These are phyloP conservation scores for Rhaphigaster nebulosa DNA, from an alignment of 2,888 invertebrate species.

Conservation along the genomic window DNA sequence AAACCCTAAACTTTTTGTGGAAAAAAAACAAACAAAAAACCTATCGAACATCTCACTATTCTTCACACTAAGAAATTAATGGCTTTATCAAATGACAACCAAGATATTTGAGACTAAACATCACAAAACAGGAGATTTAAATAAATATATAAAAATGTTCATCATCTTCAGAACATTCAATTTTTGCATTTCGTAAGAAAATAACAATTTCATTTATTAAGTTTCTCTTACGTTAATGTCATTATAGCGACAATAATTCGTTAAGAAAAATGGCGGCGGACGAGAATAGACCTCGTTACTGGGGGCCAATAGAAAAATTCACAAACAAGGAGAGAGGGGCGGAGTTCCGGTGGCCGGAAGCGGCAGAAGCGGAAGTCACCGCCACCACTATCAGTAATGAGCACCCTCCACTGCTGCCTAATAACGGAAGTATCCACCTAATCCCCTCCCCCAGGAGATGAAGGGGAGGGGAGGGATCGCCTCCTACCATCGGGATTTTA, in stretches of 20 bases:
- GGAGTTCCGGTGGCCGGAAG: slow-evolving; percentile 21
- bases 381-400: slow-evolving; percentile 46
- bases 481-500: neutral
- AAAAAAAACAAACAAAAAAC: too few relatives aligned
- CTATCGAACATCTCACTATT: too few relatives aligned
- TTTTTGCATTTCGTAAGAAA: neutral
- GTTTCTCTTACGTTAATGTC: neutral
- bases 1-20: too few relatives aligned
- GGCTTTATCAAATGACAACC: neutral
- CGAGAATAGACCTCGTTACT: slow-evolving; percentile 20
- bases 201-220: neutral
- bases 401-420: slow-evolving; percentile 35
- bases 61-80: neutral
- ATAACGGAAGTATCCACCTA: slow-evolving; percentile 48
- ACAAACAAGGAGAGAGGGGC: neutral
- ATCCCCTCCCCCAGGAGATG: neutral
- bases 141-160: neutral
- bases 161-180: neutral
- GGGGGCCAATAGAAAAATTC: slow-evolving; percentile 39
- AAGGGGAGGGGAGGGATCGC: neutral
- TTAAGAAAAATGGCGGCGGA: slow-evolving; percentile 21
- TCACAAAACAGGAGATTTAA: too few relatives aligned
- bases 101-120: neutral
- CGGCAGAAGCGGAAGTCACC: slow-evolving; percentile 15
- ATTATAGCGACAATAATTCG: neutral